Conservation (phyloP, 2,888 invertebrate genomes). For the Rosalia funebris region DNA sequence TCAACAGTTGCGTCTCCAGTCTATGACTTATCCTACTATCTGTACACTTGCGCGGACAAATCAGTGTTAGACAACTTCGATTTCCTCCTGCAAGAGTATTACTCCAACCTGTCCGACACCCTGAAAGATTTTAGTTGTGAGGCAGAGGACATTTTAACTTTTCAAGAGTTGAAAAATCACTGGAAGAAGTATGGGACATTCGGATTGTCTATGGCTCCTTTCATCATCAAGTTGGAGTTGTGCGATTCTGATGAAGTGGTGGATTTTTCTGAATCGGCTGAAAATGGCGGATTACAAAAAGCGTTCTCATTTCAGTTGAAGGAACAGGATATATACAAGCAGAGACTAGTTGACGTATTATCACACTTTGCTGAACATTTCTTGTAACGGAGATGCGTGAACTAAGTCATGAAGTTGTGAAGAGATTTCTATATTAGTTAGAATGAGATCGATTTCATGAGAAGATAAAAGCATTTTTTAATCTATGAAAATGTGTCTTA, state of each 20-base stretch:
- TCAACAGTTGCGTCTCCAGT: slow-evolving; percentile 36
- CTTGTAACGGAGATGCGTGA: too few species aligned
- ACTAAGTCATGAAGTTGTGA: too few species aligned
- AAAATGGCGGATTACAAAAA: slow-evolving; percentile 21
- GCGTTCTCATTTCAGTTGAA: neutral
- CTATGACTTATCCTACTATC: slow-evolving; percentile 41
- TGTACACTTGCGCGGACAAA: slow-evolving; percentile 39
- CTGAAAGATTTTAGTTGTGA: slow-evolving; percentile 37
- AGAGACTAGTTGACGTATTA: neutral
- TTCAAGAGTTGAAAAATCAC: slow-evolving; percentile 32
- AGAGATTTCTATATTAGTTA: too few species aligned
- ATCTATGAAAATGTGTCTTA: too few species aligned
- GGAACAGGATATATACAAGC: neutral
- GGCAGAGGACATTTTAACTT: slow-evolving; percentile 30
- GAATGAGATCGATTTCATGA: too few species aligned
- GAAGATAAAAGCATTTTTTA: too few species aligned
- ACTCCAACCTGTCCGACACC: slow-evolving; percentile 31
- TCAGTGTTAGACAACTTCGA: slow-evolving; percentile 34
- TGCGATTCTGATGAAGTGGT: slow-evolving; percentile 43
- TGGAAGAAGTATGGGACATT: slow-evolving; percentile 39
- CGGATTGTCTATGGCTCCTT: slow-evolving; percentile 35
- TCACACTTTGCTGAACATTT: neutral
- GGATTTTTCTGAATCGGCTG: slow-evolving; percentile 41
- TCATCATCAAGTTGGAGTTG: slow-evolving; percentile 38
- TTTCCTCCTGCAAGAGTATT: slow-evolving; percentile 36